Conservation (phyloP, 2,113 vertebrate species). For the Scomber japonicus region DNA sequence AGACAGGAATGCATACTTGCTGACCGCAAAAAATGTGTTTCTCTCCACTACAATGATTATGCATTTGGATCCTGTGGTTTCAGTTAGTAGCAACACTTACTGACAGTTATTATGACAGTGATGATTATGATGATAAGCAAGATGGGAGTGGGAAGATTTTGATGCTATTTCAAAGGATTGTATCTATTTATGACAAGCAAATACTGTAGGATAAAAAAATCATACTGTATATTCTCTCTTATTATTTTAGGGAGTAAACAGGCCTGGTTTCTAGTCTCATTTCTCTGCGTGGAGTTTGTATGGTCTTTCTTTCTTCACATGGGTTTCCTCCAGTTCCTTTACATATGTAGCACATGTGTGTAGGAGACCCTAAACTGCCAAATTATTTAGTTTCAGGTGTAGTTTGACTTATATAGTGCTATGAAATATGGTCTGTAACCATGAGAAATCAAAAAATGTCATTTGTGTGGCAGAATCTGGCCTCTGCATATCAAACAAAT, state of each 20-base stretch:
- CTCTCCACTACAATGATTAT: background rate
- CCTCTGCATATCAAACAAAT: too few relatives aligned
- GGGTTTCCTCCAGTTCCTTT: background rate
- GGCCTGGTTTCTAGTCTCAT: background rate
- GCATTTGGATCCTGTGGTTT: background rate
- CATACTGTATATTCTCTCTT: background rate
- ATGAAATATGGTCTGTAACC: too few relatives aligned
- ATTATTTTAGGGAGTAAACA: background rate
- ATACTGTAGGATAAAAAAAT: background rate
- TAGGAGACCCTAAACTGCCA: background rate
- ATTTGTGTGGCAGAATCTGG: background rate
- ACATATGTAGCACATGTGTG: background rate
- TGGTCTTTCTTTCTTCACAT: background rate
- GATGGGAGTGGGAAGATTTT: background rate
- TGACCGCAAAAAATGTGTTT: constrained; percentile 4
- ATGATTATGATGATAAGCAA: background rate
- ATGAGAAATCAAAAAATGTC: background rate
- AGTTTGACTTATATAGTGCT: too few relatives aligned
- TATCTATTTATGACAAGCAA: too few relatives aligned
- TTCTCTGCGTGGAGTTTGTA: background rate
- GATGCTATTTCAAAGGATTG: background rate
- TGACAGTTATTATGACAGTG: too few relatives aligned
- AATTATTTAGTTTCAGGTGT: background rate
- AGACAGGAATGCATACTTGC: background rate
- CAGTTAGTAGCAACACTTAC: background rate